Conservation (phyloP, 2,888 invertebrate genomes). For the Cryptus armator region DNA sequence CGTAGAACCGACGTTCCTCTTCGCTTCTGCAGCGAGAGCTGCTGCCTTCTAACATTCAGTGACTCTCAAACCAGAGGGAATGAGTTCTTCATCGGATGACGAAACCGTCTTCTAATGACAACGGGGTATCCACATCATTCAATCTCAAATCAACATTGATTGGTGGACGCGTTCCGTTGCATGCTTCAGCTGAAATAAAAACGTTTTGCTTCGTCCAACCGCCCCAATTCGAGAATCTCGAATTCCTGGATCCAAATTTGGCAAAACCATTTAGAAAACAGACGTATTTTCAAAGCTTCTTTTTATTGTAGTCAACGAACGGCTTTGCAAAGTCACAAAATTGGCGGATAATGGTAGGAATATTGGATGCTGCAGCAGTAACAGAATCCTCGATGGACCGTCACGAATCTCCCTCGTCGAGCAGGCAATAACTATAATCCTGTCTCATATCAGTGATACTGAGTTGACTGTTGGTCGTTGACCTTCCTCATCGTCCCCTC, state of each 20-base stretch:
- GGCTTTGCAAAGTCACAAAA: not conserved
- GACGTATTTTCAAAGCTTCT: not conserved
- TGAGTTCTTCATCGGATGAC: not conserved
- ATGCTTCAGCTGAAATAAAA: not conserved
- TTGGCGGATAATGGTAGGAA: not conserved
- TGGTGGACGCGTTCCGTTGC: not conserved
- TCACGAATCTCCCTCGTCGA: slow-evolving; percentile 31
- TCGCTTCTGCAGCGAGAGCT: slow-evolving; percentile 68
- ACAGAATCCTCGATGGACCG: slow-evolving; percentile 16
- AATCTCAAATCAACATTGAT: not conserved
- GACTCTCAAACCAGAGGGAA: slow-evolving; percentile 61
- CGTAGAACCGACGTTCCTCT: slow-evolving; percentile 81
- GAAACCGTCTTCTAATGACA: not conserved
- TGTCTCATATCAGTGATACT: slow-evolving; percentile 65
- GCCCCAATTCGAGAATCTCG: not conserved
- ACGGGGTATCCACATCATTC: not conserved
- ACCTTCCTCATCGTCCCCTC: slow-evolving; percentile 64
- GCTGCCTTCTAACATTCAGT: slow-evolving; percentile 68
- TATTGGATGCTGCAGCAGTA: not conserved
- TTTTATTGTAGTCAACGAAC: not conserved
- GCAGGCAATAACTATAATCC: slow-evolving; percentile 60
- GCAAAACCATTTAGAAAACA: not conserved
- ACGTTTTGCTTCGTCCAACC: not conserved
- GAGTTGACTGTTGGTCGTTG: slow-evolving; percentile 63
- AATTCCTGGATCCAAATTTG: not conserved